Conservation (phyloP, 2,113 vertebrate genomes). For the Oryzias melastigma region DNA sequence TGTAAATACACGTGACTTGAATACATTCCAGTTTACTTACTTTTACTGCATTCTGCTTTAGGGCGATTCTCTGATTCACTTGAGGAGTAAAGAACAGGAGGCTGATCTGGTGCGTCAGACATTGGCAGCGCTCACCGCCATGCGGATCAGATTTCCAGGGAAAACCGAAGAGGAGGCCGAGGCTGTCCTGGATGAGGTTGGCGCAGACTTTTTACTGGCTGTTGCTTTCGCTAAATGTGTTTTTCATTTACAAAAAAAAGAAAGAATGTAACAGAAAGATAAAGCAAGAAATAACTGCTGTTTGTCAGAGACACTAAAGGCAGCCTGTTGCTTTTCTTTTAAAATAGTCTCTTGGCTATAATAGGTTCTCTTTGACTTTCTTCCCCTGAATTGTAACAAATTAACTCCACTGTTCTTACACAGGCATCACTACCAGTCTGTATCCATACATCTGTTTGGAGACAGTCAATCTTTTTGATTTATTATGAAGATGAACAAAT, state of each 20-base stretch:
- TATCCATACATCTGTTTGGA: too few relatives aligned
- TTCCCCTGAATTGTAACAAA: slow-evolving; percentile 48
- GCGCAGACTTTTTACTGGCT: slow-evolving; percentile 44
- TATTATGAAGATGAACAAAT: too few relatives aligned
- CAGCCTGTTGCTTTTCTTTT: slow-evolving; percentile 9
- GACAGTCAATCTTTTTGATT: too few relatives aligned
- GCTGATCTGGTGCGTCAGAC: slow-evolving; percentile 87
- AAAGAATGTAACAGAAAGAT: neutral
- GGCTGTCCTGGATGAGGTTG: slow-evolving; percentile 89
- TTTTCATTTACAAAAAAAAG: neutral
- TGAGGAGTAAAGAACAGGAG: slow-evolving; percentile 91
- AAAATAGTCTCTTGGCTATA: slow-evolving; percentile 32
- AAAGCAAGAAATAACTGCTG: neutral
- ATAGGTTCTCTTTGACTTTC: slow-evolving; percentile 15
- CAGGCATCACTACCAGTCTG: too few relatives aligned
- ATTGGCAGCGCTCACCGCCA: slow-evolving; percentile 85
- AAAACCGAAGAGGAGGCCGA: slow-evolving; percentile 93
- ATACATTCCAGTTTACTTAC: neutral
- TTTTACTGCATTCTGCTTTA: slow-evolving; percentile 49
- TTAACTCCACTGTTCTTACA: too few relatives aligned
- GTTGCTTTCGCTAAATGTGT: neutral
- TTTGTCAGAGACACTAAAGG: neutral
- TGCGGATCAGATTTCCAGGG: slow-evolving; percentile 93
- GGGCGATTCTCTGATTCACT: slow-evolving; percentile 84
- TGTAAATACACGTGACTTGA: neutral